Conservation (phyloP, 1,140 invertebrate genomes). For the Drosophila repletoides region DNA sequence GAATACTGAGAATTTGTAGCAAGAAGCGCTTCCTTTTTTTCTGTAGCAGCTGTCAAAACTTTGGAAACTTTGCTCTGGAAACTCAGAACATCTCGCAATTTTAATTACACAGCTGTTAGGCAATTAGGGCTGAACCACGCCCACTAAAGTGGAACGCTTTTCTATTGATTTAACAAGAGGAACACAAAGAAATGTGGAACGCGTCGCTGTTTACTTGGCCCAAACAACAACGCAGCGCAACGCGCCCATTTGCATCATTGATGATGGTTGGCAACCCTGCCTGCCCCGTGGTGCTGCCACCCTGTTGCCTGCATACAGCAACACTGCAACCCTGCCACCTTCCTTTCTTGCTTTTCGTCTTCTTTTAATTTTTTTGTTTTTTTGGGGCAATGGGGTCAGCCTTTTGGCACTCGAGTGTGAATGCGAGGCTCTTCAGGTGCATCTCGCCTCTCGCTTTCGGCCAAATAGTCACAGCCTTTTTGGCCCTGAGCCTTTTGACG, state of each 20-base stretch:
- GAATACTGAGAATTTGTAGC: slow-evolving; percentile 35
- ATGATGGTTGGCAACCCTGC: slow-evolving; percentile 50
- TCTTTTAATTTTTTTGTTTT: no score
- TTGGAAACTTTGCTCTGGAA: slow-evolving; percentile 11
- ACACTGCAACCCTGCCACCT: no score
- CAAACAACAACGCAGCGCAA: slow-evolving; percentile 49
- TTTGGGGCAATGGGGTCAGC: slow-evolving; percentile 14
- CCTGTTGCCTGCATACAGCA: background rate
- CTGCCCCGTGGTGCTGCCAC: no score
- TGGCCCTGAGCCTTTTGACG: slow-evolving; percentile 41
- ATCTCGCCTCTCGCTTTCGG: background rate
- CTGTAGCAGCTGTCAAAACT: slow-evolving; percentile 39
- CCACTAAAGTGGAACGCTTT: background rate
- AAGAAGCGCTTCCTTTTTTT: background rate
- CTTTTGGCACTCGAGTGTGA: slow-evolving; percentile 1
- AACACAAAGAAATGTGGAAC: slow-evolving; percentile 29
- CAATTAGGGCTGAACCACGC: slow-evolving; percentile 32
- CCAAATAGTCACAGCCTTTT: background rate
- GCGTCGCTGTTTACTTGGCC: slow-evolving; percentile 60
- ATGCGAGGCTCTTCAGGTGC: slow-evolving; percentile 23
- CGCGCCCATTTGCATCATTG: slow-evolving; percentile 57
- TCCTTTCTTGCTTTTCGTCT: no score
- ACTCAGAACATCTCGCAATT: slow-evolving; percentile 5
- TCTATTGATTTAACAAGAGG: slow-evolving; percentile 52
- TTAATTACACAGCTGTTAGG: slow-evolving; percentile 36